A percentile compares a stretch with the other conserved stretches of the same genome.
phyloP scores from a whole-genome alignment of 2,888 invertebrate genomes.

The Drosophila macrothrix region DNA sequence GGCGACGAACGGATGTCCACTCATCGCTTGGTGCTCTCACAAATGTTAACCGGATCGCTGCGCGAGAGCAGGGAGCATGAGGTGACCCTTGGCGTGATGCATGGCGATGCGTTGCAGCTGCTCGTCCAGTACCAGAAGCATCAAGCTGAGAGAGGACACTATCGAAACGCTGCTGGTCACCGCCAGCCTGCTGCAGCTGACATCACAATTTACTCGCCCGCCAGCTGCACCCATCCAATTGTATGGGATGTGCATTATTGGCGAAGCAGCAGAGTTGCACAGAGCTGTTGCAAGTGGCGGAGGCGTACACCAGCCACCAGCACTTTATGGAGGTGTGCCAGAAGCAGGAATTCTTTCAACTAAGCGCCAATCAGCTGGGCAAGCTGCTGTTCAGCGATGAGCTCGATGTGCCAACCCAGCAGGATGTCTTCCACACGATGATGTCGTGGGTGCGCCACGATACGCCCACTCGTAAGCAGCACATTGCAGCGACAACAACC shows the following conservation, averaged over 20 bases:
- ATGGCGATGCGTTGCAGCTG: slow-evolving; percentile 93
- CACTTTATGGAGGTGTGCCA: slow-evolving; percentile 90
- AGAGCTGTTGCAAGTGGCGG: slow-evolving; percentile 90
- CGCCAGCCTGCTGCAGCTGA: slow-evolving; percentile 94
- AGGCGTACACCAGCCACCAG: slow-evolving; percentile 93
- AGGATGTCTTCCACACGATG: slow-evolving; percentile 93
- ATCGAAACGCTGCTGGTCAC: too few species aligned
- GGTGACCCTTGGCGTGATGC: slow-evolving; percentile 93
- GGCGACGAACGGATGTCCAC: slow-evolving; percentile 88
- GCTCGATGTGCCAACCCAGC: slow-evolving; percentile 95
- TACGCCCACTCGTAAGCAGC: too few species aligned
- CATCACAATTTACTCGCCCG: slow-evolving; percentile 94
- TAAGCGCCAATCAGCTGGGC: slow-evolving; percentile 91
- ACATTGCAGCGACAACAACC: slow-evolving; percentile 81
- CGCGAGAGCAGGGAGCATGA: slow-evolving; percentile 93
- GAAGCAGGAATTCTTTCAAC: slow-evolving; percentile 85
- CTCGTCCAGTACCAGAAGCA: slow-evolving; percentile 87
- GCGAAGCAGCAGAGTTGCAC: slow-evolving; percentile 96
- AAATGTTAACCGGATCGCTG: slow-evolving; percentile 96
- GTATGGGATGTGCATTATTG: slow-evolving; percentile 96
- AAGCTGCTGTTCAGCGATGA: slow-evolving; percentile 94
- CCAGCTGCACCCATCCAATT: slow-evolving; percentile 93
- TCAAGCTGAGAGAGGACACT: too few species aligned
- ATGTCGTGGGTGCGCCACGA: slow-evolving; percentile 95
- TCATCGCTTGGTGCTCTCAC: slow-evolving; percentile 86